These are phyloP conservation scores for Chorisops tibialis DNA, from an alignment of 2,888 invertebrate genomes.

Conservation along the genomic window DNA sequence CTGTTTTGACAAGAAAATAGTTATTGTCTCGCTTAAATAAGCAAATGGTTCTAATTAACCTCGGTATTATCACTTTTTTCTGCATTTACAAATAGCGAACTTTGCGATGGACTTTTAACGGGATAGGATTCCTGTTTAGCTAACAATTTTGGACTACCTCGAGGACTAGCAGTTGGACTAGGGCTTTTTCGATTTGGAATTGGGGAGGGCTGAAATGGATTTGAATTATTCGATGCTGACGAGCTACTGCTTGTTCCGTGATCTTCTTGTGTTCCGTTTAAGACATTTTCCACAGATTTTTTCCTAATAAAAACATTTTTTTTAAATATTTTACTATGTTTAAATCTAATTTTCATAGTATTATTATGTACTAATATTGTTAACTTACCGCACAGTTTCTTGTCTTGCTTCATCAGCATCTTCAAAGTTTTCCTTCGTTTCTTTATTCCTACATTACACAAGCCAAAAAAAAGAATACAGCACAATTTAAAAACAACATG, in stretches of 20 bases:
- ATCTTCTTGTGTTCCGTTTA: conserved; percentile 64
- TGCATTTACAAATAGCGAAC: conserved; percentile 28
- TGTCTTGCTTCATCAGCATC: conserved; percentile 11
- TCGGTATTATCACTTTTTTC: conserved; percentile 35
- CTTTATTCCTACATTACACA: conserved; percentile 28
- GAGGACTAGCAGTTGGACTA: conserved; percentile 37
- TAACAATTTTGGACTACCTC: conserved; percentile 46
- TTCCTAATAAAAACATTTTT: conserved; percentile 52
- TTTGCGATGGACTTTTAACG: conserved; percentile 32
- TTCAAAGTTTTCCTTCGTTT: conserved; percentile 16
- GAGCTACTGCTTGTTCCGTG: conserved; percentile 63
- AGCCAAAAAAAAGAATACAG: conserved; percentile 24
- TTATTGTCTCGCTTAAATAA: background rate
- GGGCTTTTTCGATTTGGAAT: conserved; percentile 37
- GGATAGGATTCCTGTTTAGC: conserved; percentile 37
- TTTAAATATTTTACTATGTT: background rate
- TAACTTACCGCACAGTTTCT: conserved; percentile 5
- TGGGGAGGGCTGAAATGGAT: conserved; percentile 55
- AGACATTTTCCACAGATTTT: conserved; percentile 64
- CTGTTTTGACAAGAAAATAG: conserved; percentile 26
- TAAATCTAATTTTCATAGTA: background rate
- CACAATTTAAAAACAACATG: conserved; percentile 27
- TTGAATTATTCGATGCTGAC: conserved; percentile 58
- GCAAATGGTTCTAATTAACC: conserved; percentile 29
- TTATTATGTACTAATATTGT: background rate